Percentiles rank a stretch among this genome's conserved stretches.
Evolutionary conservation across 2,888 invertebrate genomes (phyloP).

Genomic region (Boloria selene): DNA sequence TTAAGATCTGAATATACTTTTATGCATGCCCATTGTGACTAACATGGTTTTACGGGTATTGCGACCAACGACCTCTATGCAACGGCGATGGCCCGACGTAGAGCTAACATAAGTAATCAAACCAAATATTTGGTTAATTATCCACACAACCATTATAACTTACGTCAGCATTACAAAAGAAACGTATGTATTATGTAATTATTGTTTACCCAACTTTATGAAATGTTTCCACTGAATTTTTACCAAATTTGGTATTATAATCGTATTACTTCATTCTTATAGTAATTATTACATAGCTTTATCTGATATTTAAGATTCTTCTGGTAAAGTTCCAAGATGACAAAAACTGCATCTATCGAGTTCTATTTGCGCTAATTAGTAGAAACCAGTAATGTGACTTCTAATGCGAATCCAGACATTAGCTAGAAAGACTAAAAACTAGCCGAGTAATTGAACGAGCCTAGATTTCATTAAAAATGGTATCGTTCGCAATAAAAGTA

Average conservation of each 20-base stretch:
- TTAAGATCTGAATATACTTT: too few relatives aligned
- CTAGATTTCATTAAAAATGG: slow-evolving; percentile 54
- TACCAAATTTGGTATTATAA: slow-evolving; percentile 33
- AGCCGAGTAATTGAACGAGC: slow-evolving; percentile 51
- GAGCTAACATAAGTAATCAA: slow-evolving; percentile 20
- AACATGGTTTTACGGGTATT: background rate
- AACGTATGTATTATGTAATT: slow-evolving; percentile 37
- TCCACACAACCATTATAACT: slow-evolving; percentile 42
- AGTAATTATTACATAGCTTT: slow-evolving; percentile 8
- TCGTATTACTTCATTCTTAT: slow-evolving; percentile 33
- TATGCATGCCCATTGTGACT: background rate
- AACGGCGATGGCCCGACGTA: background rate
- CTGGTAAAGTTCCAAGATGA: background rate
- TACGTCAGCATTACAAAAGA: slow-evolving; percentile 46
- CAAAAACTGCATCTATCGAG: slow-evolving; percentile 10
- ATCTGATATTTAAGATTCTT: slow-evolving; percentile 9
- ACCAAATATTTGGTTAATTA: slow-evolving; percentile 50
- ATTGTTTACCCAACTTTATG: slow-evolving; percentile 38
- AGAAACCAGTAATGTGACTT: background rate
- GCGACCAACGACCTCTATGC: slow-evolving; percentile 14
- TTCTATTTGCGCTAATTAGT: slow-evolving; percentile 16
- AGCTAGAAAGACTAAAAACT: slow-evolving; percentile 44
- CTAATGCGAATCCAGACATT: slow-evolving; percentile 17
- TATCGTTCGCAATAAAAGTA: background rate
- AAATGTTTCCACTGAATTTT: slow-evolving; percentile 27